phyloP scores from a whole-genome alignment of 1,140 invertebrate species.

The Hylaeus anthracinus region DNA sequence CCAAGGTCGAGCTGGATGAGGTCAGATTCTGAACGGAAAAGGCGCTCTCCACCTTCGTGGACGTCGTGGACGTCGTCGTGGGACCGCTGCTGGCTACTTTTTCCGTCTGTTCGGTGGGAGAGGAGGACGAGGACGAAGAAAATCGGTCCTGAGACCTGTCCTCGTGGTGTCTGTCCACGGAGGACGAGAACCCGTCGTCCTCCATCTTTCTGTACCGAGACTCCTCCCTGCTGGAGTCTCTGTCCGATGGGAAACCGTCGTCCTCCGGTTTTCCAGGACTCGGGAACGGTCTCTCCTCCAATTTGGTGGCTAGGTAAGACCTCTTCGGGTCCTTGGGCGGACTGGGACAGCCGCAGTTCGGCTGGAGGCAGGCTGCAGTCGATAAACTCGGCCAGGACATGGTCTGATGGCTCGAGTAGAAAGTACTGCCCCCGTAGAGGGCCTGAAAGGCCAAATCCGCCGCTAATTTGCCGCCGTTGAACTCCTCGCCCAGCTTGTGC shows the following conservation, averaged over 20 bases:
- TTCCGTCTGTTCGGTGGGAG: slow-evolving; percentile 44
- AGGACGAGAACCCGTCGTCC: slow-evolving; percentile 43
- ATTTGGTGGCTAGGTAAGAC: slow-evolving; percentile 65
- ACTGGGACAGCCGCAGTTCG: slow-evolving; percentile 76
- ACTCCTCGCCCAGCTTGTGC: slow-evolving; percentile 83
- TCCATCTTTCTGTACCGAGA: slow-evolving; percentile 64
- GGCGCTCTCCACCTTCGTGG: slow-evolving; percentile 58
- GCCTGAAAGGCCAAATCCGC: slow-evolving; percentile 85
- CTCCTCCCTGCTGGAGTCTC: slow-evolving; percentile 66
- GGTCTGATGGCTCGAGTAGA: slow-evolving; percentile 76
- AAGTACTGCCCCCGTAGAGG: slow-evolving; percentile 82
- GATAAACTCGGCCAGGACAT: slow-evolving; percentile 79
- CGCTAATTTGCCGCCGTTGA: slow-evolving; percentile 81
- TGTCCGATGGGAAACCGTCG: slow-evolving; percentile 64
- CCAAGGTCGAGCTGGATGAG: slow-evolving; percentile 68
- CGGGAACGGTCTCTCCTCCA: slow-evolving; percentile 70
- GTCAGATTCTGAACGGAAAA: slow-evolving; percentile 79
- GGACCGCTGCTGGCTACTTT: slow-evolving; percentile 35
- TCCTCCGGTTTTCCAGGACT: slow-evolving; percentile 71
- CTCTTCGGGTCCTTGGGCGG: slow-evolving; percentile 74
- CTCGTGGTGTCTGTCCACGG: slow-evolving; percentile 64
- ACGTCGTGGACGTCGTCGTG: slow-evolving; percentile 43
- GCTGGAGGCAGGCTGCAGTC: slow-evolving; percentile 57
- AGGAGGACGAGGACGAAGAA: slow-evolving; percentile 67
- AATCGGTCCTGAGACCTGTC: slow-evolving; percentile 72